Evolutionary conservation across 2,113 vertebrate genomes (phyloP).

Genomic region (Halichoeres trimaculatus): DNA sequence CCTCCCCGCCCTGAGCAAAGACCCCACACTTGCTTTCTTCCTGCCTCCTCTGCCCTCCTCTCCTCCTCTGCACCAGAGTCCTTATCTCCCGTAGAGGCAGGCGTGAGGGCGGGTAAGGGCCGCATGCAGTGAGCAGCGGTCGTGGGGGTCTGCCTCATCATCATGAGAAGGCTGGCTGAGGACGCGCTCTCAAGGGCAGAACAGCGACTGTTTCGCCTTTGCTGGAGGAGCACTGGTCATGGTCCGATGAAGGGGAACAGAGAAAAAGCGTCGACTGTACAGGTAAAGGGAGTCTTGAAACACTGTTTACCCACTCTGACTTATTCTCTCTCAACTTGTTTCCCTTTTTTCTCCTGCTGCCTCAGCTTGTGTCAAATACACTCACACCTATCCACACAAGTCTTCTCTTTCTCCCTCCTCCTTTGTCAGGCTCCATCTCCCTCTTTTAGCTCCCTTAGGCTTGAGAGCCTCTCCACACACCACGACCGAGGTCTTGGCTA

Average conservation of each 20-base stretch:
- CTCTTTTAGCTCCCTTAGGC: conserved; percentile 3
- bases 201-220: conserved; percentile 47
- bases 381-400: conserved; percentile 6
- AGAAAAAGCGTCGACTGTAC: conserved; percentile 10
- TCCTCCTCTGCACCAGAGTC: conserved; percentile 37
- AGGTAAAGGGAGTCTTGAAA: conserved; percentile 1
- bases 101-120: conserved; percentile 55
- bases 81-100: conserved; percentile 68
- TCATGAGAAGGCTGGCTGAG: conserved; percentile 48
- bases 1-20: conserved; percentile 7
- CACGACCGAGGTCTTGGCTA: conserved; percentile 8
- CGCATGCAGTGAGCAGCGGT: conserved; percentile 26
- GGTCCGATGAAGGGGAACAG: conserved; percentile 47
- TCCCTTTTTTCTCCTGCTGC: neutral
- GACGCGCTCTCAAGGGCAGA: conserved; percentile 74
- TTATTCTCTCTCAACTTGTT: conserved; percentile 6
- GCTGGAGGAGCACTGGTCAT: conserved; percentile 47
- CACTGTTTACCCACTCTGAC: neutral
- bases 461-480: conserved; percentile 26
- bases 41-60: conserved; percentile 18
- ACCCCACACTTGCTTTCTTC: conserved; percentile 12
- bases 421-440: conserved; percentile 24
- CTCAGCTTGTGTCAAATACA: conserved; percentile 17
- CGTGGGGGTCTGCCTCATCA: conserved; percentile 62
- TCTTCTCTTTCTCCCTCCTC: neutral